Evolutionary conservation across 1,140 invertebrate genomes (phyloP).

Genomic region (Psilanteris sp.): DNA sequence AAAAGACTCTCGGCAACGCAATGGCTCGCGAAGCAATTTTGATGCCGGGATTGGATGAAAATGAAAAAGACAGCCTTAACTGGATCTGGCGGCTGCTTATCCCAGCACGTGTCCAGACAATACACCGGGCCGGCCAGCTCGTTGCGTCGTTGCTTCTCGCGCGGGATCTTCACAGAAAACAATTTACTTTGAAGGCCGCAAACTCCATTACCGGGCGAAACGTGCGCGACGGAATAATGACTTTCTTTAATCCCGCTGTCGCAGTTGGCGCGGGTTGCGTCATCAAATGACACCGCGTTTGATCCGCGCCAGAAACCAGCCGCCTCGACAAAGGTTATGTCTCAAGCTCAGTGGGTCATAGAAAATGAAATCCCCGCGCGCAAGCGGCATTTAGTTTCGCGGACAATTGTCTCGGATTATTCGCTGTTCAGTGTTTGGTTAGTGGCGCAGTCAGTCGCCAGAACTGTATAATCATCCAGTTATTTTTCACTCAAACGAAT

Average conservation of each 20-base stretch:
- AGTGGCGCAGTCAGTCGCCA: no score
- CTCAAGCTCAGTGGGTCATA: conserved; percentile 78
- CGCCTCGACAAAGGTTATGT: conserved; percentile 75
- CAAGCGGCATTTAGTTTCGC: conserved; percentile 24
- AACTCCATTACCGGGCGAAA: conserved; percentile 76
- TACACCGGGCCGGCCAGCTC: conserved; percentile 18
- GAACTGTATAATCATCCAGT: no score
- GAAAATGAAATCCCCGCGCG: conserved; percentile 63
- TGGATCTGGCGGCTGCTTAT: conserved; percentile 26
- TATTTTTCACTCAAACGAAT: no score
- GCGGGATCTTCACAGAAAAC: conserved; percentile 72
- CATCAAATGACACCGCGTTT: conserved; percentile 73
- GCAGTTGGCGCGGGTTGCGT: conserved; percentile 69
- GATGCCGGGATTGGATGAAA: conserved; percentile 43
- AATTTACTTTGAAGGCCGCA: conserved; percentile 81
- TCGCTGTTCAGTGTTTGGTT: no score
- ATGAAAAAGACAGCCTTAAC: conserved; percentile 60
- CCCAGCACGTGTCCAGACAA: conserved; percentile 53
- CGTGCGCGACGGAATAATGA: conserved; percentile 76
- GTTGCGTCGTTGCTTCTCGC: conserved; percentile 40
- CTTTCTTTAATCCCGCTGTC: conserved; percentile 74
- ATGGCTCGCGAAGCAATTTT: conserved; percentile 18
- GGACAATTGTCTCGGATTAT: conserved; percentile 22
- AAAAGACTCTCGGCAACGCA: conserved; percentile 1
- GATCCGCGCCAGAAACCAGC: conserved; percentile 65